A percentile compares a stretch with the other conserved stretches of the same genome.
Conservation (phyloP, 64 coral and sea anemone genomes). For the Porites lutea region DNA sequence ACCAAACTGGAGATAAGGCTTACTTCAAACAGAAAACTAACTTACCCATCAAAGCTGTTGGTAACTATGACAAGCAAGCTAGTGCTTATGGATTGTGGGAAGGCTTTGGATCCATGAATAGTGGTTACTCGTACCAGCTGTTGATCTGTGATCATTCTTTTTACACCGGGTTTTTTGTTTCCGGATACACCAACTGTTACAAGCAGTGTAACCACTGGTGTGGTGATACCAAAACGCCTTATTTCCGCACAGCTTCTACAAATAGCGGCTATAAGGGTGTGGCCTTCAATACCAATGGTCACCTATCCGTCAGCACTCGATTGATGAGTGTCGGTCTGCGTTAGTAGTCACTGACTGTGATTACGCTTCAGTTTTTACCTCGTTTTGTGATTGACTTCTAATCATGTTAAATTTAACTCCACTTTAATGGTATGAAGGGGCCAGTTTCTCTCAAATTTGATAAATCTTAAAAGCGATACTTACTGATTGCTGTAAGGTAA, state of each 20-base stretch:
- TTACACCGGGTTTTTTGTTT: conserved; percentile 1
- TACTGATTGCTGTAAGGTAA: no score
- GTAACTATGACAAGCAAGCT: not conserved
- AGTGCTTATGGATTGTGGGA: conserved; percentile 14
- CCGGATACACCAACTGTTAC: conserved; percentile 9
- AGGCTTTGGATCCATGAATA: not conserved
- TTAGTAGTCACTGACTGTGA: not conserved
- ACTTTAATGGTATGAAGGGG: no score
- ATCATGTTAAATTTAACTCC: no score
- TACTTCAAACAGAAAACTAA: not conserved
- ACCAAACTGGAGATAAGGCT: not conserved
- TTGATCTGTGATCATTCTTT: conserved; percentile 21
- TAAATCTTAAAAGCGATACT: no score
- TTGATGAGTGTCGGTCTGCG: conserved; percentile 44
- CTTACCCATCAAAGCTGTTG: not conserved
- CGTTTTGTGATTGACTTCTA: no score
- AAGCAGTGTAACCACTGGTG: not conserved
- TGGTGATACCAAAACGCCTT: not conserved
- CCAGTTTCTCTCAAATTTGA: no score
- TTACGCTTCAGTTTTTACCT: no score
- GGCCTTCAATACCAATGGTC: conserved; percentile 52
- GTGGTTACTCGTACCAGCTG: conserved; percentile 3
- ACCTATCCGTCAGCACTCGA: not conserved
- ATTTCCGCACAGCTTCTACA: conserved; percentile 36
- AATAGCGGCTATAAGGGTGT: not conserved